Evolutionary conservation across 1,140 invertebrate genomes (phyloP), one percentile per base, ranked within the genome.

Genomic region (Bombus balteatus): DNA sequence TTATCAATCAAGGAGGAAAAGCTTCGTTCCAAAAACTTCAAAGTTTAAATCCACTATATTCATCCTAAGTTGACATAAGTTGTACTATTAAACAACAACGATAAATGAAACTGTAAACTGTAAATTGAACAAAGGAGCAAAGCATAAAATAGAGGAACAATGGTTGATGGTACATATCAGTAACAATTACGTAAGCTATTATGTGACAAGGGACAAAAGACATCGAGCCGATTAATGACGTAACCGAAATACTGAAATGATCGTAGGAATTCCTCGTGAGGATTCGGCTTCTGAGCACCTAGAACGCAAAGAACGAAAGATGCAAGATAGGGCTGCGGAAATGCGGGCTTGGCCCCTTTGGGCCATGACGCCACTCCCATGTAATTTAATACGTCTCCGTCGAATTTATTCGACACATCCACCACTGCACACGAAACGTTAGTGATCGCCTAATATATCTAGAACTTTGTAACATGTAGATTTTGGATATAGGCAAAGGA

Each of bases 281-380:
- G 76, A 62, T 57, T 81, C 59, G 84, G 84, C 34, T 81, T 15
- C 43, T 47, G 32, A 72, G 37, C 70, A 32, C 28, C 32, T 79
- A 25, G n/a, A 32, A 85, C 84, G 73, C 65, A 78, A 88, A 88
- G 86, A 81, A 70, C 62, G 79, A 86, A 89, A 90, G 92, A 91
- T 90, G 84, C 90, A 91, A 92, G 90, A 92, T 89, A 91, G 86
- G 86, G 89, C 85, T 92, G 91, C 94, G 93, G 93, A 93, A 94
- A 93, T 86, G 88, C 88, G 91, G 94, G 94, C 91, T 92, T 83
- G 94, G 94, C 94, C 89, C 87, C 91, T 92, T 89, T 85, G 87
- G 92, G 85, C 93, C 94, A 92, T 95, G 93, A 94, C 93, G 93
- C 91, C 91, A 91, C 93, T 85, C 93, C 93, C 92, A 93, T 89